Evolutionary conservation across 2,113 vertebrate species (phyloP).

Genomic region (Poecile atricapillus): DNA sequence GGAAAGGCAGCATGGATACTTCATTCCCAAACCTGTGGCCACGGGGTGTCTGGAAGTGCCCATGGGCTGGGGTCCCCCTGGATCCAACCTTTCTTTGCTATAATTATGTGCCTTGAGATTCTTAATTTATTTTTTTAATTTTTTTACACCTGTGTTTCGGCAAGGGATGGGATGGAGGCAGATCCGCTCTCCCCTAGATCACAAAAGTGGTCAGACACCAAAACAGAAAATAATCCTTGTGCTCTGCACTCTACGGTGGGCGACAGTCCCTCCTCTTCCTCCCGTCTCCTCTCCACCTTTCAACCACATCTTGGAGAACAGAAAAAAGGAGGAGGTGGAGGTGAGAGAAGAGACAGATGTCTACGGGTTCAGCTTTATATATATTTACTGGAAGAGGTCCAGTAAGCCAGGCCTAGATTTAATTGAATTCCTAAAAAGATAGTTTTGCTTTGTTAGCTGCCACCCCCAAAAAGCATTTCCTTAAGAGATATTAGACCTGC

Average conservation of each 20-base stretch:
- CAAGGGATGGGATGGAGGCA: background rate
- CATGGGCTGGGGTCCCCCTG: background rate
- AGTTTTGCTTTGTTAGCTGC: background rate
- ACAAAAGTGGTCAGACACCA: background rate
- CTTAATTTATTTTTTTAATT: too few species aligned
- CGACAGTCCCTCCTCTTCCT: background rate
- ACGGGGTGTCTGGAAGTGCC: background rate
- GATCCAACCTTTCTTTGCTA: background rate
- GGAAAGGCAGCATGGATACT: background rate
- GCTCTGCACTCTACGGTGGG: fast-evolving
- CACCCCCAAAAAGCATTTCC: background rate
- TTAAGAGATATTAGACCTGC: background rate
- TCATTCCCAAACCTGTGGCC: background rate
- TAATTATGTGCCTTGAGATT: background rate
- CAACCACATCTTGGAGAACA: background rate
- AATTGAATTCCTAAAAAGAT: background rate
- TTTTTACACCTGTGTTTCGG: fast-evolving
- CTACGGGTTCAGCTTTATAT: background rate
- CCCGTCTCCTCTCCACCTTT: background rate
- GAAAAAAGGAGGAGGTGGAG: background rate
- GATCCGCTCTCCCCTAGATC: fast-evolving
- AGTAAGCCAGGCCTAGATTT: background rate
- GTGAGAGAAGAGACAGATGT: background rate
- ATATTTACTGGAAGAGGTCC: background rate
- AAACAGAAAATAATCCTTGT: background rate